Percentiles rank a stretch among this genome's conserved stretches.
Evolutionary conservation across 2,113 vertebrate genomes (phyloP).

Genomic region (Salvelinus fontinalis): DNA sequence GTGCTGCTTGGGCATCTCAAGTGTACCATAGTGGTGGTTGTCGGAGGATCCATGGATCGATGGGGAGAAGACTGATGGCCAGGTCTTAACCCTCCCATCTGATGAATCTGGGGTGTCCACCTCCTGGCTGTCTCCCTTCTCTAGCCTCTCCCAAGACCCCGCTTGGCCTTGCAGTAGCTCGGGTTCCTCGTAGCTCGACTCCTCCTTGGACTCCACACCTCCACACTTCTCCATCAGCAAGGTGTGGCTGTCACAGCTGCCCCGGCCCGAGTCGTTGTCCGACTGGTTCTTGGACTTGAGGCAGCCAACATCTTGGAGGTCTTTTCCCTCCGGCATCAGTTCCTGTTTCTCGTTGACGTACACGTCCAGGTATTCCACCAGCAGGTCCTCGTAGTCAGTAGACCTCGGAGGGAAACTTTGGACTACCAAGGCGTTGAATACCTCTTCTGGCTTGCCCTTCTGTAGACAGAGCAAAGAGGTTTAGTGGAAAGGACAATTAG

Average conservation of each 20-base stretch:
- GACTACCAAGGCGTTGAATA: constrained; percentile 82
- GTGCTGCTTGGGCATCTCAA: constrained; percentile 54
- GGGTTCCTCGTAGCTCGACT: constrained; percentile 27
- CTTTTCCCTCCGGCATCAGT: constrained; percentile 71
- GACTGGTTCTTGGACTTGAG: constrained; percentile 70
- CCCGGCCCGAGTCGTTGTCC: constrained; percentile 86
- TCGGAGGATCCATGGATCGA: constrained; percentile 47
- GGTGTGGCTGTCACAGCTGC: constrained; percentile 89
- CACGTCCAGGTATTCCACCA: constrained; percentile 90
- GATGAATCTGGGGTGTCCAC: constrained; percentile 36
- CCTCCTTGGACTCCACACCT: constrained; percentile 55
- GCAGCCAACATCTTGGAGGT: constrained; percentile 44
- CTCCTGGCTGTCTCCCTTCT: constrained; percentile 23
- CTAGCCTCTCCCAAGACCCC: constrained; percentile 25
- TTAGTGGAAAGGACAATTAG: not conserved
- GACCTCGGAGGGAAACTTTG: constrained; percentile 83
- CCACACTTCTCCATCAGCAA: constrained; percentile 80
- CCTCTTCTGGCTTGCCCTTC: constrained; percentile 85
- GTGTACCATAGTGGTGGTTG: constrained; percentile 17
- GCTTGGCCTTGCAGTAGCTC: not conserved
- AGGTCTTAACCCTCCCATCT: constrained; percentile 68
- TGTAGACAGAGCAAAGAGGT: constrained; percentile 49
- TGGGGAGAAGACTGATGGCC: constrained; percentile 74
- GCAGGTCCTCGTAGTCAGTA: constrained; percentile 81
- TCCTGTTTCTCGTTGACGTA: constrained; percentile 80